Conservation (phyloP, 64 coral and sea anemone genomes). For the Montipora capricornis region DNA sequence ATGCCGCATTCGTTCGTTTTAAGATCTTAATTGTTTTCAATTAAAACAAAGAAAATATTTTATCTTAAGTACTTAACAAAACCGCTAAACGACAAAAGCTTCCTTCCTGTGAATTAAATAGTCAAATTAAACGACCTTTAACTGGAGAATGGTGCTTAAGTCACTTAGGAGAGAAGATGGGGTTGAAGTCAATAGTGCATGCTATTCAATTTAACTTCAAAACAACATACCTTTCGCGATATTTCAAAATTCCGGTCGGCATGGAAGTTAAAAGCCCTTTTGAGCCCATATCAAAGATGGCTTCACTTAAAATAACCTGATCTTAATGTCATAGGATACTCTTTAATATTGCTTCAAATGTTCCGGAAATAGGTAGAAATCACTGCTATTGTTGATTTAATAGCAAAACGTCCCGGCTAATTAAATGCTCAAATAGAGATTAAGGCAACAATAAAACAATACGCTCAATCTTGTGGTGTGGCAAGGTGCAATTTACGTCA, state of each 20-base stretch:
- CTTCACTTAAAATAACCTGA: slow-evolving; percentile 12
- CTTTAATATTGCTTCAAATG: slow-evolving; percentile 26
- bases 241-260: neutral
- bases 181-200: no score
- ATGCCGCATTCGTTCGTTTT: neutral
- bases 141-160: no score
- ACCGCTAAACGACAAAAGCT: neutral
- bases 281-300: slow-evolving; percentile 3
- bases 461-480: neutral
- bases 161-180: no score
- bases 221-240: neutral
- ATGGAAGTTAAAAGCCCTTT: neutral
- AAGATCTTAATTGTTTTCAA: neutral
- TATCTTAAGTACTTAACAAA: neutral
- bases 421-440: neutral
- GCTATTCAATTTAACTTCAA: neutral
- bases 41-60: neutral
- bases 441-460: neutral
- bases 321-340: neutral
- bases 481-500: neutral
- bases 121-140: no score
- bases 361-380: slow-evolving; percentile 7
- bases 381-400: neutral
- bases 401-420: neutral
- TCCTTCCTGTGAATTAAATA: no score